Conservation (phyloP, 2,797 vertebrate species). For the Spea hammondii region DNA sequence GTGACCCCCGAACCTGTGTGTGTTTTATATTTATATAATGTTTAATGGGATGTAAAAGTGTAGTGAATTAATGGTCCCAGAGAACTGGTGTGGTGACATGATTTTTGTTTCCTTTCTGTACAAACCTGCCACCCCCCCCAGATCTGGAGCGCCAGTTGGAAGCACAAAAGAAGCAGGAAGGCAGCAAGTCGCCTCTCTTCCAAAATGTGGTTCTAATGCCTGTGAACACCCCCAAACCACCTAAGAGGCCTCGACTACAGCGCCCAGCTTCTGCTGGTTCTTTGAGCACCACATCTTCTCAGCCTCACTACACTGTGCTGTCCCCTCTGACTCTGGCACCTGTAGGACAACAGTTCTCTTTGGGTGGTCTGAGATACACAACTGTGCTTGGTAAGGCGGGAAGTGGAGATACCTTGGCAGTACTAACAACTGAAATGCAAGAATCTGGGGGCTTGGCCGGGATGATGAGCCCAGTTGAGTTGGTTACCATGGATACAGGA, state of each 20-base stretch:
- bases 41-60: too few relatives aligned
- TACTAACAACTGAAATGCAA: conserved; percentile 57
- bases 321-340: conserved; percentile 75
- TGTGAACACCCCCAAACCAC: conserved; percentile 67
- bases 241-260: conserved; percentile 77
- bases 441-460: conserved; percentile 23
- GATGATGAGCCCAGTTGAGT: conserved; percentile 84
- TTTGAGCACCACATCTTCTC: conserved; percentile 69
- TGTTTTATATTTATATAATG: too few relatives aligned
- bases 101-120: too few relatives aligned
- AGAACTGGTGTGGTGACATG: too few relatives aligned
- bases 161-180: conserved; percentile 78
- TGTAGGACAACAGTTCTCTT: conserved; percentile 74
- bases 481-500: conserved; percentile 82
- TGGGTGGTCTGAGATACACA: conserved; percentile 75
- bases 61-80: too few relatives aligned
- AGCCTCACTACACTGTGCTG: conserved; percentile 83
- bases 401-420: conserved; percentile 66
- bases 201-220: conserved; percentile 78
- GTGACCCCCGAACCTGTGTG: too few relatives aligned
- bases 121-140: conserved; percentile 51
- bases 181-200: conserved; percentile 76
- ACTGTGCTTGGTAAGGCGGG: conserved; percentile 75
- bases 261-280: conserved; percentile 79
- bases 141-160: conserved; percentile 78